phyloP scores from a whole-genome alignment of 2,113 vertebrate genomes.

The Globicephala melas region DNA sequence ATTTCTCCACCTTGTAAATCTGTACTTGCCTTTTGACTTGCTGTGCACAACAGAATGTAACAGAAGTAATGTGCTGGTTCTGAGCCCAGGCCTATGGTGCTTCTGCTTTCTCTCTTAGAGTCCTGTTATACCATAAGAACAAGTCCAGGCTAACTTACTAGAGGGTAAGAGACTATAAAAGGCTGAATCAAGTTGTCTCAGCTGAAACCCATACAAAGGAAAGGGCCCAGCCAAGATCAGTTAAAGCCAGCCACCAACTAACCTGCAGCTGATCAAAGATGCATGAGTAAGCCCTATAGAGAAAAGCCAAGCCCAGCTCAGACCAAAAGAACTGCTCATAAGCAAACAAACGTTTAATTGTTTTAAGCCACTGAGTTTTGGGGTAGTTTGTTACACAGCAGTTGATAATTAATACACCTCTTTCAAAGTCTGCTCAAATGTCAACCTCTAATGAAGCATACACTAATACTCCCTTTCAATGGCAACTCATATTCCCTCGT shows the following conservation, averaged over 20 bases:
- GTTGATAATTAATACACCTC: background rate
- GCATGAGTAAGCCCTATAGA: background rate
- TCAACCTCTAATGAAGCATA: background rate
- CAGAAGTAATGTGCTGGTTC: background rate
- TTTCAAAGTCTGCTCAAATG: background rate
- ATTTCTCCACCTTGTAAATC: background rate
- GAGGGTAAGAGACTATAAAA: background rate
- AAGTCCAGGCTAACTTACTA: background rate
- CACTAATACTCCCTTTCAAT: background rate
- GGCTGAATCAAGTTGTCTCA: background rate
- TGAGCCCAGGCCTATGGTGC: background rate
- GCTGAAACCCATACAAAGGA: background rate
- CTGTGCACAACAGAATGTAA: background rate
- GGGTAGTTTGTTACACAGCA: background rate
- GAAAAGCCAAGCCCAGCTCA: background rate
- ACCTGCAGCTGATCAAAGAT: background rate
- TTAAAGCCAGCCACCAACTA: background rate
- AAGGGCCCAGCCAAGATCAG: background rate
- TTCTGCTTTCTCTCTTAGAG: background rate
- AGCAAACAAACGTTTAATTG: background rate
- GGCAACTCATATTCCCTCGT: background rate
- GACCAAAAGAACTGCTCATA: background rate
- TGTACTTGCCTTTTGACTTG: background rate
- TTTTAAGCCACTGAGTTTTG: constrained; percentile 16
- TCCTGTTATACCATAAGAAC: background rate